Percentiles rank a stretch among this genome's conserved stretches.
Conservation (phyloP, 1,140 invertebrate species). For the Antheraea mylitta region DNA sequence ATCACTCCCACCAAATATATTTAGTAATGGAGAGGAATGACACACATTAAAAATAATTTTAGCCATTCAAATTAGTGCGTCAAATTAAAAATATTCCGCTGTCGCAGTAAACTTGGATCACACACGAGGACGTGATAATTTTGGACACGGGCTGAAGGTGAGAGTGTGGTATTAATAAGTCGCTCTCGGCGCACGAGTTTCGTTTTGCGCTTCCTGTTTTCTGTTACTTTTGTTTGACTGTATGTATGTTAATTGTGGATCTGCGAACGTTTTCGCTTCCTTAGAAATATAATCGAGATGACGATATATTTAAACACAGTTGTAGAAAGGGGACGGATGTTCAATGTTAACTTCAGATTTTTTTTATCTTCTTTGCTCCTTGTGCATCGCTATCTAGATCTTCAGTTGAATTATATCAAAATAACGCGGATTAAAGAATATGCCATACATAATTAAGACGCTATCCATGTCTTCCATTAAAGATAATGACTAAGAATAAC, state of each 20-base stretch:
- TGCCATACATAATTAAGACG: too few species aligned
- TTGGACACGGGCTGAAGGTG: slow-evolving; percentile 10
- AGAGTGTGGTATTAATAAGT: slow-evolving; percentile 13
- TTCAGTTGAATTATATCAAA: too few species aligned
- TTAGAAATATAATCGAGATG: background rate
- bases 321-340: background rate
- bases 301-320: background rate
- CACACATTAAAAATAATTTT: too few species aligned
- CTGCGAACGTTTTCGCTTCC: background rate
- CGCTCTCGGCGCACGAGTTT: slow-evolving; percentile 1
- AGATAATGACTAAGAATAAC: too few species aligned
- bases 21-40: too few species aligned
- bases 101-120: background rate
- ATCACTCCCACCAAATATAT: too few species aligned
- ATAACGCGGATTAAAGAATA: too few species aligned
- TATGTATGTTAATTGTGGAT: slow-evolving; percentile 1
- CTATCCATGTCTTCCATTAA: too few species aligned
- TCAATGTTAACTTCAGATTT: background rate
- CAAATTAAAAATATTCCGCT: background rate
- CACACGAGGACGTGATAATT: slow-evolving; percentile 11
- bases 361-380: background rate
- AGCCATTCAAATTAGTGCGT: too few species aligned
- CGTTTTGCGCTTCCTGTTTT: slow-evolving; percentile 10
- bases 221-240: slow-evolving; percentile 6
- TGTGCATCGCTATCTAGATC: too few species aligned